phyloP scores from a whole-genome alignment of 2,113 vertebrate species.

The Psephotus haematonotus region DNA sequence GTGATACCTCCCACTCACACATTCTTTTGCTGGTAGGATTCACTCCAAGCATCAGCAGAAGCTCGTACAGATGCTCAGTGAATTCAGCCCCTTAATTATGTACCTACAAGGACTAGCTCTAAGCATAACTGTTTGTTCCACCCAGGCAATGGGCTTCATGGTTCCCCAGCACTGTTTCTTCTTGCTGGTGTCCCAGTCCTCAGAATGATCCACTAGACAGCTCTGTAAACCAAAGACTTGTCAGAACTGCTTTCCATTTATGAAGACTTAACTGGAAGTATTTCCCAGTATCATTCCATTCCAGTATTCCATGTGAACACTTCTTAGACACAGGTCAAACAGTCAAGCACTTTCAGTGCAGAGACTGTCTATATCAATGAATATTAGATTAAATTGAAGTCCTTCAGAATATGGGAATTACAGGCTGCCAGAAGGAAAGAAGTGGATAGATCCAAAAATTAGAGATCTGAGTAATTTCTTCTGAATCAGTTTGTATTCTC shows the following conservation, averaged over 20 bases:
- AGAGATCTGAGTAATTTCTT: constrained; percentile 32
- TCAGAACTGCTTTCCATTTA: neutral
- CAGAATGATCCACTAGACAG: neutral
- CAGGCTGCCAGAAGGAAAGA: neutral
- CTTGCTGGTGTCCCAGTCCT: neutral
- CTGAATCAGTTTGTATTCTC: neutral
- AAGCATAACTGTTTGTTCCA: neutral
- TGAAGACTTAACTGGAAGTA: neutral
- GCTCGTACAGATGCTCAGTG: neutral
- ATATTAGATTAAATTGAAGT: constrained; percentile 12
- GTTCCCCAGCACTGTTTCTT: neutral
- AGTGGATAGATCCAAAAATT: neutral
- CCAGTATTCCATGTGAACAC: neutral
- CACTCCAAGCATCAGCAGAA: neutral
- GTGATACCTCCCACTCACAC: neutral
- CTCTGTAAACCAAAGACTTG: neutral
- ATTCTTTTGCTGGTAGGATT: neutral
- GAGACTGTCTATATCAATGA: neutral
- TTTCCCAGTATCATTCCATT: neutral
- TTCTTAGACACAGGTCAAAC: neutral
- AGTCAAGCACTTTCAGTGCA: neutral
- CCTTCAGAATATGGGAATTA: neutral
- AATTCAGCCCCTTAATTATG: neutral
- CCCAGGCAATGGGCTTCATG: neutral
- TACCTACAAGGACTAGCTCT: neutral